A percentile compares a stretch with the other conserved stretches of the same genome.
Conservation (phyloP, 1,140 invertebrate species). For the Cepaea nemoralis region DNA sequence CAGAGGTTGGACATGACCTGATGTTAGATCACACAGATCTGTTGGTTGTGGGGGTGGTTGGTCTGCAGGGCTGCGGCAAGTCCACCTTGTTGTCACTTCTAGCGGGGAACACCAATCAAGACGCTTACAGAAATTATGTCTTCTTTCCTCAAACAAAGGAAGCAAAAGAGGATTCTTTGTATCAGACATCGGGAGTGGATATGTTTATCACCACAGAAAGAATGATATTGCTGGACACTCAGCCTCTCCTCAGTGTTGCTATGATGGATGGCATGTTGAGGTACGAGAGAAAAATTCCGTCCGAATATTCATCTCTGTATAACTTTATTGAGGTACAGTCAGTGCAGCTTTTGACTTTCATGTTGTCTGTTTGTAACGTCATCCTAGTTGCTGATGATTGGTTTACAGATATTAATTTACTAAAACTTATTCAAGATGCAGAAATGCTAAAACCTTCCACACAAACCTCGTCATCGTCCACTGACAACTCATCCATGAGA, state of each 20-base stretch:
- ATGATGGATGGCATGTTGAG: conserved; percentile 75
- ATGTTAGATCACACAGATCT: conserved; percentile 87
- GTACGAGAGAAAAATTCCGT: conserved; percentile 74
- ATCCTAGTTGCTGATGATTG: conserved; percentile 88
- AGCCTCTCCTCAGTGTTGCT: conserved; percentile 78
- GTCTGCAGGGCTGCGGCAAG: conserved; percentile 86
- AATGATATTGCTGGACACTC: conserved; percentile 53
- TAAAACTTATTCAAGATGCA: conserved; percentile 79
- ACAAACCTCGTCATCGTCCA: conserved; percentile 66
- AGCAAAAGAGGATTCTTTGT: conserved; percentile 74
- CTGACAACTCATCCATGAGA: conserved; percentile 50
- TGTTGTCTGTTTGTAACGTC: conserved; percentile 90
- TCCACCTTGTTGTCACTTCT: conserved; percentile 87
- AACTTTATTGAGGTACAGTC: conserved; percentile 79
- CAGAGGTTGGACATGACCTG: conserved; percentile 77
- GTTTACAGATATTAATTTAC: conserved; percentile 83
- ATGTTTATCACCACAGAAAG: conserved; percentile 75
- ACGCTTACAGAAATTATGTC: conserved; percentile 65
- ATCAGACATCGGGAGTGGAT: conserved; percentile 79
- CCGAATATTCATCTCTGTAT: conserved; percentile 78
- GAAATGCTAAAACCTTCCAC: conserved; percentile 88
- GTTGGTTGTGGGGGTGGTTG: conserved; percentile 83
- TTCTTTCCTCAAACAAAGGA: conserved; percentile 74
- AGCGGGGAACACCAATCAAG: conserved; percentile 74
- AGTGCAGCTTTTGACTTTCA: conserved; percentile 84